These are phyloP conservation scores for Aphyosemion australe DNA, from an alignment of 2,113 vertebrate genomes.

Conservation along the genomic window DNA sequence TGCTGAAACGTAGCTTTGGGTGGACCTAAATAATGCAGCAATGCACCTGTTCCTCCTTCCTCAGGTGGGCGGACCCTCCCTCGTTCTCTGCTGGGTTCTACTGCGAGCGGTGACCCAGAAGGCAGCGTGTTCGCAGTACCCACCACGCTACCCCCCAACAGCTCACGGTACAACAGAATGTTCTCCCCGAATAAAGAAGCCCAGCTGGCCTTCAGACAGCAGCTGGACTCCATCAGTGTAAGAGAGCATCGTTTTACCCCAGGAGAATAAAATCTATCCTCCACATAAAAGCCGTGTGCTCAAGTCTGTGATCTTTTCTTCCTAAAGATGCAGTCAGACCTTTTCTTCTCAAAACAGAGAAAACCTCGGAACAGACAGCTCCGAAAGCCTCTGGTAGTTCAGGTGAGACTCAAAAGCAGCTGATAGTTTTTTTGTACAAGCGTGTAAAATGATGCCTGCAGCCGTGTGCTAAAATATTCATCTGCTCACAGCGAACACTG, in stretches of 20 bases:
- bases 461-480: background rate
- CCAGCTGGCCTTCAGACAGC: slow-evolving; percentile 90
- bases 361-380: slow-evolving; percentile 90
- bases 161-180: slow-evolving; percentile 88
- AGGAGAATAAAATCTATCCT: background rate
- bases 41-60: background rate
- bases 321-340: slow-evolving; percentile 86
- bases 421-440: background rate
- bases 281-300: background rate
- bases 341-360: slow-evolving; percentile 90
- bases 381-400: slow-evolving; percentile 94
- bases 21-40: no score
- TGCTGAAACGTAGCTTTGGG: background rate
- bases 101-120: slow-evolving; percentile 81
- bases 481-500: slow-evolving; percentile 86
- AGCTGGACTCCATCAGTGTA: slow-evolving; percentile 95
- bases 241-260: slow-evolving; percentile 51
- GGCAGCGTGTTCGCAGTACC: slow-evolving; percentile 92
- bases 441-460: background rate
- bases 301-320: background rate
- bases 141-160: slow-evolving; percentile 94
- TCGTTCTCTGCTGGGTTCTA: slow-evolving; percentile 84
- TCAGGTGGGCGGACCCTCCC: slow-evolving; percentile 87
- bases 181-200: slow-evolving; percentile 94
- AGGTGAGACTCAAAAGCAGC: slow-evolving; percentile 79